These are phyloP conservation scores for Ceratoteleas bidentatus DNA, from an alignment of 1,140 invertebrate species.

Conservation along the genomic window DNA sequence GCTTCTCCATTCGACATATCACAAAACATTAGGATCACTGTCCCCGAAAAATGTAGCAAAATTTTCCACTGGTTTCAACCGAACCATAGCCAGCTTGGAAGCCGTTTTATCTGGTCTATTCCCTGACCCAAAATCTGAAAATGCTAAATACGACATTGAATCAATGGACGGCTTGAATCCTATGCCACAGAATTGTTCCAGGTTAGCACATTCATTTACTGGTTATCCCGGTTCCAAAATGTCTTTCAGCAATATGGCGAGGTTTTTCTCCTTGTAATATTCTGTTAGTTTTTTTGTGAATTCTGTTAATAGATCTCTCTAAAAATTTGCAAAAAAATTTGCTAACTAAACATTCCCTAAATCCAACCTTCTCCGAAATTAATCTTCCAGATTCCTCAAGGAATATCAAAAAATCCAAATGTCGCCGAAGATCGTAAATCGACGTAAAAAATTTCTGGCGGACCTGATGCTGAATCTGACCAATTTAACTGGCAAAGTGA, in stretches of 20 bases:
- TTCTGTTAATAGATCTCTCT: no score
- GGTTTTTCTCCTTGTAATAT: no score
- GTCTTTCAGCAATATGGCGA: no score
- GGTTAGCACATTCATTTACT: no score
- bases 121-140: background rate
- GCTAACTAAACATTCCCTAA: no score
- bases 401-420: background rate
- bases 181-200: no score
- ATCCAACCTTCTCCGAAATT: no score
- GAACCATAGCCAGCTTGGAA: background rate
- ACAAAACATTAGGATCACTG: background rate
- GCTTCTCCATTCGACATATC: background rate
- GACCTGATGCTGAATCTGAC: background rate
- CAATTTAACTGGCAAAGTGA: background rate
- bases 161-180: background rate
- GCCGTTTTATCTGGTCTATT: conserved; percentile 4
- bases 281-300: no score
- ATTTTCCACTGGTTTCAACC: background rate
- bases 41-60: background rate
- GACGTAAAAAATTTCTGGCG: background rate
- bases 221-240: no score
- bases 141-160: background rate
- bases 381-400: no score
- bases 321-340: no score
- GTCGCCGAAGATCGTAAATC: background rate